These are phyloP conservation scores for Altica lythri DNA, from an alignment of 2,888 invertebrate species.

Conservation along the genomic window DNA sequence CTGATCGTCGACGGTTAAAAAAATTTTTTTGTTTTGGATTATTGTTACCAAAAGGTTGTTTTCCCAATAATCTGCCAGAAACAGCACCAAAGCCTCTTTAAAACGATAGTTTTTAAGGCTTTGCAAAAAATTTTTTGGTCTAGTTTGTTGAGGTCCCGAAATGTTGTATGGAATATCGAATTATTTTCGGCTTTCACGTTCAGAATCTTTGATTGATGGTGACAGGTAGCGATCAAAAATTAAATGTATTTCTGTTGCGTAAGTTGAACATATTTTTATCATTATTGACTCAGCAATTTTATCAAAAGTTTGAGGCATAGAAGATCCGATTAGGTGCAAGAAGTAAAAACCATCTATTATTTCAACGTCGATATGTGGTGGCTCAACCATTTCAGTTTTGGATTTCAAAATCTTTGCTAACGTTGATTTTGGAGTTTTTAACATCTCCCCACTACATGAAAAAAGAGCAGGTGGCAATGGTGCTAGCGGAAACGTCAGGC, in stretches of 20 bases:
- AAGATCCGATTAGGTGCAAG: slow-evolving; percentile 38
- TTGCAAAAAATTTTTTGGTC: slow-evolving; percentile 44
- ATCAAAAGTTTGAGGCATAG: slow-evolving; percentile 44
- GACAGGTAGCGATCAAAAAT: slow-evolving; percentile 46
- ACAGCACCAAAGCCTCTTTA: slow-evolving; percentile 45
- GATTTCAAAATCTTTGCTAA: slow-evolving; percentile 24
- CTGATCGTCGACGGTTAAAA: slow-evolving; percentile 28
- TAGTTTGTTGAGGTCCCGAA: slow-evolving; percentile 43
- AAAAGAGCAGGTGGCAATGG: slow-evolving; percentile 25
- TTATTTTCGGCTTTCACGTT: slow-evolving; percentile 40
- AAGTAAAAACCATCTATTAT: slow-evolving; percentile 46
- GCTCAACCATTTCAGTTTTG: slow-evolving; percentile 20
- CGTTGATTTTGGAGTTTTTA: slow-evolving; percentile 27
- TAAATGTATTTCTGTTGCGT: slow-evolving; percentile 41
- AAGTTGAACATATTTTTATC: slow-evolving; percentile 39
- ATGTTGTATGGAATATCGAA: slow-evolving; percentile 42
- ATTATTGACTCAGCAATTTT: slow-evolving; percentile 44
- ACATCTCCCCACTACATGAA: slow-evolving; percentile 28
- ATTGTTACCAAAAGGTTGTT: slow-evolving; percentile 39
- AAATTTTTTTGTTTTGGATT: slow-evolving; percentile 38
- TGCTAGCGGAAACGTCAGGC: background rate
- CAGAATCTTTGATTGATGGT: slow-evolving; percentile 34
- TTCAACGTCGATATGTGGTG: slow-evolving; percentile 25
- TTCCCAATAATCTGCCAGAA: slow-evolving; percentile 44
- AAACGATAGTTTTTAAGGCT: slow-evolving; percentile 46